Evolutionary conservation across 2,888 invertebrate species (phyloP).

Genomic region (Urechis unicinctus): DNA sequence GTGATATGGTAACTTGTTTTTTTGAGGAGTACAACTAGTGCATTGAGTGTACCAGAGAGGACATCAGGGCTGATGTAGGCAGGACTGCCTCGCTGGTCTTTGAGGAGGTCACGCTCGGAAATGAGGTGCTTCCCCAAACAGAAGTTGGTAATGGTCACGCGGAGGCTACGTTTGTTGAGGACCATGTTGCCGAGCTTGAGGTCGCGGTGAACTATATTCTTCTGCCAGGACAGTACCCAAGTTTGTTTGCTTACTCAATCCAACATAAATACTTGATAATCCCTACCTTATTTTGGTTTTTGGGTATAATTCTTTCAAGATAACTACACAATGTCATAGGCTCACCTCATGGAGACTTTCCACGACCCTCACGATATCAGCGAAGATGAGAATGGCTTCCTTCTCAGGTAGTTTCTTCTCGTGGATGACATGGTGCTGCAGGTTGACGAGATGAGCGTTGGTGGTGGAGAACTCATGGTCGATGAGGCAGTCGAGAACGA

Average conservation of each 20-base stretch:
- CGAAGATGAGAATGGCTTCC: constrained; percentile 68
- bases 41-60: constrained; percentile 60
- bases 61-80: constrained; percentile 78
- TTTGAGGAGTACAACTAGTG: no score
- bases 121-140: constrained; percentile 69
- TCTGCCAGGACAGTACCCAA: constrained; percentile 48
- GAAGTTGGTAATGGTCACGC: constrained; percentile 68
- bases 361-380: constrained; percentile 68
- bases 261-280: background rate
- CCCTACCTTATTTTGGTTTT: background rate
- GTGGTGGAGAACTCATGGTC: constrained; percentile 61
- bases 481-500: constrained; percentile 68
- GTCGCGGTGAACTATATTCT: constrained; percentile 72
- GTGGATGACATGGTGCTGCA: constrained; percentile 71
- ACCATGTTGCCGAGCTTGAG: constrained; percentile 72
- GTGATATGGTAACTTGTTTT: no score
- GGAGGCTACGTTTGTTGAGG: constrained; percentile 61
- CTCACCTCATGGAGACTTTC: constrained; percentile 66
- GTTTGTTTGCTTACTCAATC: background rate
- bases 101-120: constrained; percentile 65
- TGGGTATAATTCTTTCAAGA: background rate
- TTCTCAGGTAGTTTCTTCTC: constrained; percentile 69
- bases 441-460: constrained; percentile 57
- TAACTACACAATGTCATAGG: background rate
- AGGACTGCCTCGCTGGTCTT: constrained; percentile 72